A percentile compares a stretch with the other conserved stretches of the same genome.
These are phyloP conservation scores for Seriola dumerili DNA, from an alignment of 2,113 vertebrate species.

Conservation along the genomic window DNA sequence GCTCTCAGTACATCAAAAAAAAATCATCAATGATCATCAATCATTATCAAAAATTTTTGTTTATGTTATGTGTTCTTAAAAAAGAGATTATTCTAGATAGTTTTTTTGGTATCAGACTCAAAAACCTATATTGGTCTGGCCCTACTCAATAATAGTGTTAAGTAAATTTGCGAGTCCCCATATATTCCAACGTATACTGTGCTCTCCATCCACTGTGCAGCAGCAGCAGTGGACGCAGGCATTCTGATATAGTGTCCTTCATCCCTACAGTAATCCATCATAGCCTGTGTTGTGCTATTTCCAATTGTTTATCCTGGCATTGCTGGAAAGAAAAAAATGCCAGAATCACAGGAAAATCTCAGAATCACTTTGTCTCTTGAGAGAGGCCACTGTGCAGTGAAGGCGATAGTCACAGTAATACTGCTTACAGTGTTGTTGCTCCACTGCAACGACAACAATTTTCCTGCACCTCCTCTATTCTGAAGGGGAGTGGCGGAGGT, in stretches of 20 bases:
- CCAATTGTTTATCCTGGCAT: conserved; percentile 78
- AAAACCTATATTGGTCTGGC: too few species aligned
- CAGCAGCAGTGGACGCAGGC: conserved; percentile 52
- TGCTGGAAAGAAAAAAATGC: conserved; percentile 72
- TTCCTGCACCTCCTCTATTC: not conserved
- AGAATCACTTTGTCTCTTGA: conserved; percentile 75
- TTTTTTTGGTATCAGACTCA: too few species aligned
- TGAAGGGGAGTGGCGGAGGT: not conserved
- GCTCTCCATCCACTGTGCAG: conserved; percentile 21
- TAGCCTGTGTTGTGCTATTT: conserved; percentile 69
- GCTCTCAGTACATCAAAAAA: too few species aligned
- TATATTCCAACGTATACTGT: conserved; percentile 5
- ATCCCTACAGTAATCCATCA: conserved; percentile 77
- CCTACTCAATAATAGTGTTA: not conserved
- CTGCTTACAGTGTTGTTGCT: conserved; percentile 47
- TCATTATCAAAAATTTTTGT: too few species aligned
- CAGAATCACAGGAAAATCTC: conserved; percentile 75
- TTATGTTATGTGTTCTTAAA: too few species aligned
- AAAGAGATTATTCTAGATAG: too few species aligned
- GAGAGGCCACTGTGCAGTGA: conserved; percentile 59
- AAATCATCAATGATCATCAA: too few species aligned
- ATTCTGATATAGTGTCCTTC: conserved; percentile 66
- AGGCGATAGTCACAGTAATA: conserved; percentile 39
- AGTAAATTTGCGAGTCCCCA: not conserved
- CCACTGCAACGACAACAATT: conserved; percentile 11